These are phyloP conservation scores for Platalea minor DNA, from an alignment of 2,797 vertebrate species.

Conservation along the genomic window DNA sequence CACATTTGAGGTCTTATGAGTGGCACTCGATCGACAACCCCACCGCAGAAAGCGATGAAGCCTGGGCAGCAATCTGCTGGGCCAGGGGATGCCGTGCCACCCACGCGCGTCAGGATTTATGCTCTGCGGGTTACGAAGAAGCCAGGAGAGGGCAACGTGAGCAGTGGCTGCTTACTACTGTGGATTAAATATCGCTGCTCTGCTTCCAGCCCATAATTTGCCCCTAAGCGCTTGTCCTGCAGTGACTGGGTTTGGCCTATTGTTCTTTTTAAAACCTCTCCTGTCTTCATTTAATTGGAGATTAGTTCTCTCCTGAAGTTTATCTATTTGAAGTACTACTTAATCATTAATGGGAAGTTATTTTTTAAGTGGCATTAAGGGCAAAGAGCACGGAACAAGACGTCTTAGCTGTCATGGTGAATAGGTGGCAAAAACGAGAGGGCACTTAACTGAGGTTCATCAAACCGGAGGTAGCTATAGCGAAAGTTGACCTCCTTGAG, in stretches of 20 bases:
- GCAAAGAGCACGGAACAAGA: not conserved
- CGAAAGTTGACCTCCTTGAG: not conserved
- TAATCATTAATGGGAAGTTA: not conserved
- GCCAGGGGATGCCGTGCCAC: not conserved
- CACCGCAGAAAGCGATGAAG: not conserved
- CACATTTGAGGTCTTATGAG: not conserved
- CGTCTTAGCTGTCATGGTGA: not conserved
- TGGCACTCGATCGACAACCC: fast-evolving
- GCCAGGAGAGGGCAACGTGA: not conserved
- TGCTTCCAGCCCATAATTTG: not conserved
- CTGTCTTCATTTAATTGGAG: not conserved
- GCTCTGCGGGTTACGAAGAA: not conserved
- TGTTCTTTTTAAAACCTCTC: not conserved
- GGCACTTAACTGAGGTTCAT: not conserved
- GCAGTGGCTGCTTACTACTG: not conserved
- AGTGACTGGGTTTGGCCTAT: not conserved
- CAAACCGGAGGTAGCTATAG: not conserved
- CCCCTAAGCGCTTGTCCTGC: not conserved
- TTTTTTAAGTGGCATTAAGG: not conserved
- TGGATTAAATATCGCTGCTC: not conserved
- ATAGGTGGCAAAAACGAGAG: not conserved
- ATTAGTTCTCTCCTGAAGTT: not conserved
- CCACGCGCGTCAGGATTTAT: not conserved
- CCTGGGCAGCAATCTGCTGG: not conserved
- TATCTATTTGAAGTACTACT: not conserved